phyloP scores from a whole-genome alignment of 2,888 invertebrate species.

The Acanthosepion pharaonis region DNA sequence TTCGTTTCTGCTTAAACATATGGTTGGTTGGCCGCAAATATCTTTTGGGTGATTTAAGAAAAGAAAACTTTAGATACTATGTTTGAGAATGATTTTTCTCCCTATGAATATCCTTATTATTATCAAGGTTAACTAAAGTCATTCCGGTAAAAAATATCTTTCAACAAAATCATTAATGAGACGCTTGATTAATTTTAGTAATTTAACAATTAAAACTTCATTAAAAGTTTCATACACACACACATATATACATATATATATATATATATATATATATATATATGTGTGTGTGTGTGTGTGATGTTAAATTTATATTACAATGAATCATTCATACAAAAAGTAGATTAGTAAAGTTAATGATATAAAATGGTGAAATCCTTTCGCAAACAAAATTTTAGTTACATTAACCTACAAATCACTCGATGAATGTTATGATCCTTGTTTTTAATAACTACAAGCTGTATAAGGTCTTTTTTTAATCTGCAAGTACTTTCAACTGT shows the following conservation, averaged over 20 bases:
- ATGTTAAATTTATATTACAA: too few species aligned
- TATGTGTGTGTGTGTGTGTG: not conserved
- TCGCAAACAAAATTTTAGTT: too few species aligned
- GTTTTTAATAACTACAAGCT: too few species aligned
- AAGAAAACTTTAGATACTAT: not conserved
- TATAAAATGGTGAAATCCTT: too few species aligned
- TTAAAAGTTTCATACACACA: not conserved
- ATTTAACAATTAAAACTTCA: not conserved
- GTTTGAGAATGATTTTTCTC: not conserved
- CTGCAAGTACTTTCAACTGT: too few species aligned
- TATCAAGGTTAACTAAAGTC: not conserved
- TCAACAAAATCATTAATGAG: not conserved
- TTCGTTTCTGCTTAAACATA: not conserved
- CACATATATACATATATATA: not conserved
- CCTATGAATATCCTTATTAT: not conserved
- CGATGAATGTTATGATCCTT: too few species aligned
- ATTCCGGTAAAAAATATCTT: not conserved
- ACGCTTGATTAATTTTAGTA: too few species aligned
- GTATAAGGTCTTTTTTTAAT: too few species aligned
- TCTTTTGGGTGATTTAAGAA: not conserved
- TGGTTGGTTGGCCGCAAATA: not conserved
- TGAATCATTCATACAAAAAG: too few species aligned
- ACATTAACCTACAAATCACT: too few species aligned
- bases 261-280: slow-evolving; percentile 12
- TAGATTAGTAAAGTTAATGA: too few species aligned